These are phyloP conservation scores for Nomada lathburiana DNA, from an alignment of 2,888 invertebrate genomes.

Conservation along the genomic window DNA sequence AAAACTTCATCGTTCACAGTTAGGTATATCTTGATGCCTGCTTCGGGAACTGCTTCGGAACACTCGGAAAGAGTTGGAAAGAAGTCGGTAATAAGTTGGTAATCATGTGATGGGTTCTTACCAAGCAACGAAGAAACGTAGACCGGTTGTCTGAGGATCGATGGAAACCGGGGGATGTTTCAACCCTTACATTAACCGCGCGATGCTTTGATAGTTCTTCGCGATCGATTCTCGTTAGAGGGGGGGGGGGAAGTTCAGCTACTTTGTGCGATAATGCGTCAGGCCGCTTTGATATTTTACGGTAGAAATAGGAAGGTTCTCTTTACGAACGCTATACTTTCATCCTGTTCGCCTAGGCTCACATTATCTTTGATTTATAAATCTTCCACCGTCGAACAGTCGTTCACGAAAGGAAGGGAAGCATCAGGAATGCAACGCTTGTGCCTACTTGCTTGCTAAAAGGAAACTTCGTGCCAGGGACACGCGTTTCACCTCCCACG, in stretches of 20 bases:
- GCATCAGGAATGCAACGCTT: slow-evolving; percentile 23
- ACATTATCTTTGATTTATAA: slow-evolving; percentile 6
- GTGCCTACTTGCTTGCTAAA: slow-evolving; percentile 15
- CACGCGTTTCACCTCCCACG: slow-evolving; percentile 16
- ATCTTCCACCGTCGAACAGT: not conserved
- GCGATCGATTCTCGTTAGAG: slow-evolving; percentile 49
- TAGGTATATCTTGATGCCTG: slow-evolving; percentile 3
- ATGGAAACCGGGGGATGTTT: slow-evolving; percentile 31
- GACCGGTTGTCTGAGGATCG: slow-evolving; percentile 34
- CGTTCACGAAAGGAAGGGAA: not conserved
- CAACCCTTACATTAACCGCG: slow-evolving; percentile 43
- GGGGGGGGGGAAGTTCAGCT: slow-evolving; percentile 23
- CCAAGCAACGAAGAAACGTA: slow-evolving; percentile 28
- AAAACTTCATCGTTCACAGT: slow-evolving; percentile 38
- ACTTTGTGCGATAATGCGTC: slow-evolving; percentile 31
- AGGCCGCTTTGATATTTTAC: slow-evolving; percentile 16
- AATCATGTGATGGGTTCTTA: slow-evolving; percentile 28
- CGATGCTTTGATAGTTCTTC: slow-evolving; percentile 33
- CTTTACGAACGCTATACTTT: not conserved
- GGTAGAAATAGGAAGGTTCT: slow-evolving; percentile 32
- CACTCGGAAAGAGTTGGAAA: slow-evolving; percentile 21
- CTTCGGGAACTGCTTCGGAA: slow-evolving; percentile 24
- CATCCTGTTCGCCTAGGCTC: not conserved
- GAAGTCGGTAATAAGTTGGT: slow-evolving; percentile 8
- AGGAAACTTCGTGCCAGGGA: not conserved